Base-by-base conservation (phyloP, 1,140 invertebrate genomes). In the Drosophila pandora region DNA sequence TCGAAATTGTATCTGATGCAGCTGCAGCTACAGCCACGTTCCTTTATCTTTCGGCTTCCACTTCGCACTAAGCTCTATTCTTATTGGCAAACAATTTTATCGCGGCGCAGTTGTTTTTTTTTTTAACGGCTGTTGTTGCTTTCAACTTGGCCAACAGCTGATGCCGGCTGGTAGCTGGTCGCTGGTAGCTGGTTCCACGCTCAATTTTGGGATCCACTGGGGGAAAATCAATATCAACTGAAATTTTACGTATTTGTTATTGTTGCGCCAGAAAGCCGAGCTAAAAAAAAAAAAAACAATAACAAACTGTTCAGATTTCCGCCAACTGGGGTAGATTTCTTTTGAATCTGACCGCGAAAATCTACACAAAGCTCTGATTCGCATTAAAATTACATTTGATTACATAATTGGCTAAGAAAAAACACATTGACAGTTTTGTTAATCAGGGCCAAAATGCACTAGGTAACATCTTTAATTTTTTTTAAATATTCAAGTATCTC, bases 71-170 rank as follows among this genome's bases (percentile, higher is more conserved):
- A 64, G 79, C 68, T 65, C 71, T 76, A 77, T 73, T 82, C 73
- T 67, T 81, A 81, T 81, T 82, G 79, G 79, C 68, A 76, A 70
- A 70, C 65, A 74, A 74, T 74, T 74, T 64, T 64, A 64, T 56
- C 70, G 60, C 34, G 32, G 54, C 67, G 56, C 68, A 71, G 54
- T 53, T 49, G 47, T 37, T 49, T 17, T n/a, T 41, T n/a, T 41
- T 41, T 32, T 3, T 1, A 28, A 28, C 25, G 25, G 25, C 12
- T 34, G 12, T 21, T 37, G 2, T 47, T 12, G 39, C 43, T 28
- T 12, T 10, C 7, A 21, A 21, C 41, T 21, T 43, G 41, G 39
- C 49, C 23, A 64, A 72, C 68, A 73, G 69, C 59, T 74, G 60
- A 75, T 65, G 69, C 59, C 64, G 60, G 75, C 57, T 50, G 50